phyloP scores from a whole-genome alignment of 1,140 invertebrate genomes.

The Drosophila ercepeae region DNA sequence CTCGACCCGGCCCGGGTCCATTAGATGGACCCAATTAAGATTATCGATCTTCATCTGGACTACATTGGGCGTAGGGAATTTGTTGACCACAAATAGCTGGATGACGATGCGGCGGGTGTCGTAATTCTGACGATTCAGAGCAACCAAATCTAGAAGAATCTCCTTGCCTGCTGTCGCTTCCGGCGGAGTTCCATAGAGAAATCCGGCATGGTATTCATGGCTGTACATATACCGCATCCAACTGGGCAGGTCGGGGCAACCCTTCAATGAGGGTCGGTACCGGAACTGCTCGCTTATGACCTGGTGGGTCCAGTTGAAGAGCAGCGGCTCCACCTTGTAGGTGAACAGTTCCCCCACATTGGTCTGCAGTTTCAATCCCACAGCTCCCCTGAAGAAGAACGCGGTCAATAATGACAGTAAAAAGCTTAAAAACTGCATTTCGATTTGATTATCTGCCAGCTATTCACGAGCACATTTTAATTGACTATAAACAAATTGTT shows the following conservation, averaged over 20 bases:
- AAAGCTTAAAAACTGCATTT: constrained; percentile 45
- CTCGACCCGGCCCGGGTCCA: constrained; percentile 85
- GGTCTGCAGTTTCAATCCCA: constrained; percentile 73
- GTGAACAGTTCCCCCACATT: constrained; percentile 88
- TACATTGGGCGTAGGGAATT: constrained; percentile 89
- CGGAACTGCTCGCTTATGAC: constrained; percentile 84
- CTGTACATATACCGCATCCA: constrained; percentile 94
- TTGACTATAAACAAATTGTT: constrained; percentile 35
- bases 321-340: constrained; percentile 86
- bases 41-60: constrained; percentile 95
- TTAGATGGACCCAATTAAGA: constrained; percentile 86
- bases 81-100: constrained; percentile 87
- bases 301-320: constrained; percentile 89
- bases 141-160: constrained; percentile 90
- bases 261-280: constrained; percentile 71
- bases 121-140: constrained; percentile 90
- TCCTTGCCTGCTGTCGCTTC: constrained; percentile 85
- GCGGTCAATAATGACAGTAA: constrained; percentile 19
- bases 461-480: constrained; percentile 42
- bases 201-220: constrained; percentile 88
- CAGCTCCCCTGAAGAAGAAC: neutral
- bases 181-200: constrained; percentile 92
- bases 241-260: constrained; percentile 89
- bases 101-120: constrained; percentile 88
- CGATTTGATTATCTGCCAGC: neutral